Evolutionary conservation across 2,888 invertebrate species (phyloP), one percentile per base, ranked within the genome.

Genomic region (Chironomus tentans): DNA sequence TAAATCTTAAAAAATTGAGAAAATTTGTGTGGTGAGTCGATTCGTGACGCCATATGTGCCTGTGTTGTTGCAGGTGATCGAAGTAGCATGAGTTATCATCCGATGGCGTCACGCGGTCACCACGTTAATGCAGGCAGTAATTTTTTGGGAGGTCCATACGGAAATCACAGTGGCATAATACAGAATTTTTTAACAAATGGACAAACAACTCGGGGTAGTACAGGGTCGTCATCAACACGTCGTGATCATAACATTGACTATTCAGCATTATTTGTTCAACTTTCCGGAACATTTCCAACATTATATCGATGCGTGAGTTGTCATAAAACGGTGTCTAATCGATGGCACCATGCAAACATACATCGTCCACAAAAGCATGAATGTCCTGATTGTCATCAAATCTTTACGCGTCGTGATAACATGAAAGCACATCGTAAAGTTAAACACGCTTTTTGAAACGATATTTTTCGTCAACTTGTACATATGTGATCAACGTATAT

Each of bases 401-500:
- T 86, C 78, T 88, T 88, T 81, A 88, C 88, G 76, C 85, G 88
- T 79, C 87, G 87, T 81, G 88, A 89, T 81, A 88, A 88, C 80
- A 87, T 88, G 85, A 88, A 88, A 84, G 87, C 86, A 77, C 89
- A 88, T 82, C 87, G 89, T 82, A 86, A 86, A 81, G 85, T 85
- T 79, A 88, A 88, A 83, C 88, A 88, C 81, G 83, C 84, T 80
- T 84, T 84, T 78, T 83, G 83, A 78, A 83, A 84, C 81, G 84
- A 84, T 81, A 83, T 83, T 79, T 84, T 83, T 80, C 84, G 83
- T 79, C 84, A 84, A 80, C 84, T 84, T 82, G 84, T 84, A 83
- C 84, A 84, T 81, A 84, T 84, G 84, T 84, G 84, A 84, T 84
- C 84, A 82, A 83, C 83, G 82, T 81, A 79, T 83, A 82, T 38